Base-by-base conservation (phyloP, 2,113 vertebrate species). In the Prunella fulvescens region DNA sequence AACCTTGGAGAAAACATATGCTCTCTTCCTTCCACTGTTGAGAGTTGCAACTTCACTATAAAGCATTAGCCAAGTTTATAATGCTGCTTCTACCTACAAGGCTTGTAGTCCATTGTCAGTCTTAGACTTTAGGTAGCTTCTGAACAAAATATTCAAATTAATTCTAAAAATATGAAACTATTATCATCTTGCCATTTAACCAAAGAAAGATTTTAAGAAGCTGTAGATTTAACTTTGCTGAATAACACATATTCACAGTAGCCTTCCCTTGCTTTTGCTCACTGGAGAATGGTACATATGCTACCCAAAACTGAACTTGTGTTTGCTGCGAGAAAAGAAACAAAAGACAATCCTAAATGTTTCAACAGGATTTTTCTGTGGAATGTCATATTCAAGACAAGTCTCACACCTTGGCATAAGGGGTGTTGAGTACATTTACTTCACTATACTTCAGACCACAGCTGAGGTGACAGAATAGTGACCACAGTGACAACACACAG, bases 31-130 rank as follows among this genome's bases (percentile, higher is more conserved):
- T 65, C 25, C 9, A 14, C 33, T 70, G 7, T 48, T 35, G 47
- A 54, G 29, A 86, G 35, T 0, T 64, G 39, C n/a, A 74, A 19
- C 14, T 56, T 87, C 45, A 33, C 13, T 67, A 23, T 25, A 24
- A 81, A 62, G 37, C 20, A 31, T 0, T 0, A 42, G 29, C 9
- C 2, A 65, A 47, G 10, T 71, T 61, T 16, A 57, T 20, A 45
- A 31, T 47, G 23, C 17, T 51, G 26, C 26, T 8, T 64, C 37
- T 47, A 25, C 51, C n/a, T 8, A 56, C 9, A 56, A 74, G 19
- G 29, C 14, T 51, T 56, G 45, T 45, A 42, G 51, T n/a, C 18
- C 15, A 24, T 18, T 71, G 33, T 57, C 70, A 78, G 31, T 54
- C 8, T 39, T 31, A 37, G 7, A 74, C 12, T 37, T 70, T 37